phyloP scores from a whole-genome alignment of 2,113 vertebrate genomes.

The human region GRCh38 chrX:68909501-68910000 shows the following conservation, averaged over 20 bases:
- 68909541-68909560: background rate
- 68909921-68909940: background rate
- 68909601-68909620: constrained; percentile 63
- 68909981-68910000: background rate
- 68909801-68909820: background rate
- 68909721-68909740: constrained; percentile 45
- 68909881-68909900: background rate
- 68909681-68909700: constrained; percentile 66
- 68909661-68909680: constrained; percentile 55
- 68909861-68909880: constrained; percentile 22
- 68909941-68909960: background rate
- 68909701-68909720: constrained; percentile 42
- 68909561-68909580: constrained; percentile 41
- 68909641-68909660: constrained; percentile 68
- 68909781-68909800: too few relatives aligned
- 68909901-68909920: background rate
- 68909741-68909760: constrained; percentile 28
- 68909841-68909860: background rate
- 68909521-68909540: constrained; percentile 5
- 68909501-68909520: background rate
- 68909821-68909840: background rate
- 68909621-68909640: constrained; percentile 70
- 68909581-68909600: constrained; percentile 45
- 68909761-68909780: background rate
- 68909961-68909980: background rate